These are phyloP conservation scores for Lordiphosa clarofinis DNA, from an alignment of 1,140 invertebrate genomes.

Conservation along the genomic window DNA sequence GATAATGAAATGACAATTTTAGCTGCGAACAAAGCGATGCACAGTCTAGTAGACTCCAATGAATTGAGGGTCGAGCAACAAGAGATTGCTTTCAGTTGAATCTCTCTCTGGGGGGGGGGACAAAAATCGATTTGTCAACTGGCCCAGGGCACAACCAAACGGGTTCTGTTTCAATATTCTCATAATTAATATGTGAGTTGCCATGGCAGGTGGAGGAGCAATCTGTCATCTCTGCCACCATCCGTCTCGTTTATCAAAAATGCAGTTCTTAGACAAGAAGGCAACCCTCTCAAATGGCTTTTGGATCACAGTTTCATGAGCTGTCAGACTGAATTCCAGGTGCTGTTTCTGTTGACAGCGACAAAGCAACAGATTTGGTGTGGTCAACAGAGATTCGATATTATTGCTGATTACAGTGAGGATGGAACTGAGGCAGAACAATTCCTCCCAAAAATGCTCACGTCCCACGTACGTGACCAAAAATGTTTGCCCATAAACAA, in stretches of 20 bases:
- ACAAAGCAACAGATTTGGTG: too few species aligned
- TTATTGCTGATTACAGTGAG: background rate
- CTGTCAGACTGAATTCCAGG: too few species aligned
- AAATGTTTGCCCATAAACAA: conserved; percentile 69
- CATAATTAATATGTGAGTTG: conserved; percentile 32
- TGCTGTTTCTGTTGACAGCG: too few species aligned
- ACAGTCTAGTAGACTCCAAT: conserved; percentile 34
- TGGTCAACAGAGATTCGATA: background rate
- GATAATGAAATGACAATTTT: conserved; percentile 40
- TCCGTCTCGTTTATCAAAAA: conserved; percentile 17
- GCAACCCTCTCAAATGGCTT: conserved; percentile 6
- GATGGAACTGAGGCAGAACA: conserved; percentile 7
- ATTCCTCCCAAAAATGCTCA: conserved; percentile 68
- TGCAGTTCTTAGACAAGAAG: conserved; percentile 3
- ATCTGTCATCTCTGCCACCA: conserved; percentile 25
- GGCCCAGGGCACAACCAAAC: conserved; percentile 15
- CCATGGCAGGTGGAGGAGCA: conserved; percentile 17
- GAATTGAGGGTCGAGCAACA: conserved; percentile 1
- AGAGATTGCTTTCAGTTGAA: conserved; percentile 9
- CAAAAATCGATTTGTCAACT: conserved; percentile 29
- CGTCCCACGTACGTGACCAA: conserved; percentile 57
- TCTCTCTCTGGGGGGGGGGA: conserved; percentile 1
- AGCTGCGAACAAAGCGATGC: conserved; percentile 26
- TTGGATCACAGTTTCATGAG: conserved; percentile 34
- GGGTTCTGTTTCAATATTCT: conserved; percentile 32